A percentile compares a stretch with the other conserved stretches of the same genome.
These are phyloP conservation scores for Camponotus pennsylvanicus DNA, from an alignment of 1,140 invertebrate species.

Conservation along the genomic window DNA sequence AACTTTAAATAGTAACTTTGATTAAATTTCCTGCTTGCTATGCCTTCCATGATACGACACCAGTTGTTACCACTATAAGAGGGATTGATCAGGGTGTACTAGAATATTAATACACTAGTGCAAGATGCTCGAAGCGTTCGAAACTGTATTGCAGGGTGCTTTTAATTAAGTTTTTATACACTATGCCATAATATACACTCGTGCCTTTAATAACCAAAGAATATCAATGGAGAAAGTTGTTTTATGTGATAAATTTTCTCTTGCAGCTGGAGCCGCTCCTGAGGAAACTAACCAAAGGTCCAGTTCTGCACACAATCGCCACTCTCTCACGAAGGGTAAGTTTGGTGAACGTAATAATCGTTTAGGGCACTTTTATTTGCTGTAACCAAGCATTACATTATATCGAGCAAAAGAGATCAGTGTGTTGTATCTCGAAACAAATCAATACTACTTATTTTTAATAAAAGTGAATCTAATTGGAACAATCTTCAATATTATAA, in stretches of 20 bases:
- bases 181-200: neutral
- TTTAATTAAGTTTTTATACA: conserved; percentile 50
- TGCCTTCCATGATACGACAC: conserved; percentile 4
- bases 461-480: neutral
- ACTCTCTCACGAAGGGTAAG: conserved; percentile 86
- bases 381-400: neutral
- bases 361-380: conserved; percentile 2
- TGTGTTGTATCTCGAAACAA: neutral
- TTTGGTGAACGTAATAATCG: neutral
- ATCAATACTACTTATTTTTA: conserved; percentile 14
- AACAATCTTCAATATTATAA: neutral
- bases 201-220: conserved; percentile 3
- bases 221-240: neutral
- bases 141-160: neutral
- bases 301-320: conserved; percentile 85
- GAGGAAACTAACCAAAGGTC: conserved; percentile 85
- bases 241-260: conserved; percentile 61
- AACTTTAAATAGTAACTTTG: conserved; percentile 19
- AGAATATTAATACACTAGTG: conserved; percentile 18
- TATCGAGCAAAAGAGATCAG: neutral
- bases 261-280: conserved; percentile 85
- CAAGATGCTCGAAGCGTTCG: conserved; percentile 7
- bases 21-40: conserved; percentile 22
- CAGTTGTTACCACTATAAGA: conserved; percentile 21
- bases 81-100: neutral